Base-by-base conservation (phyloP, 2,113 vertebrate genomes). In the Colistium nudipinnis region DNA sequence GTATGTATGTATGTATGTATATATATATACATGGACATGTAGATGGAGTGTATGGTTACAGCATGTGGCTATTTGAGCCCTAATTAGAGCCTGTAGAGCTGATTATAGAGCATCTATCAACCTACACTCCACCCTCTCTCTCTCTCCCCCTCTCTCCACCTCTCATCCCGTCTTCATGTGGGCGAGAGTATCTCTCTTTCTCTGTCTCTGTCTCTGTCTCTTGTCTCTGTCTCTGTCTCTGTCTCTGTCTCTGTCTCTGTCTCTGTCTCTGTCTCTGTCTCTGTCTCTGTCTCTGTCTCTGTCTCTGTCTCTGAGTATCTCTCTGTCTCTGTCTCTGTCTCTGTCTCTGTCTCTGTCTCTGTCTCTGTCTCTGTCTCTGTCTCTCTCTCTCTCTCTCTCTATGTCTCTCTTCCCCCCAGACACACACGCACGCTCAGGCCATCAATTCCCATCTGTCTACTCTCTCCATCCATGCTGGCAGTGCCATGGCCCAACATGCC, bases 361-460 rank as follows among this genome's bases (percentile, higher is more conserved):
- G n/a, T 19, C 53, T 25, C 49, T 10, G 31, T 0, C 1, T 10
- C 51, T 38, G 22, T 24, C 38, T 38, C 44, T 28, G 3, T 16
- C 30, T 54, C 45, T 0, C 1, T 16, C 47, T 54, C 28, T 5
- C 19, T 38, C 9, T 10, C 28, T 14, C 31, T 22, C 54, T 59
- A 52, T 51, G 52, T 66, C 64, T 51, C 77, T 80, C 83, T 57
- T 79, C 70, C 61, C 59, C 39, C 57, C 24, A n/a, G n/a, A n/a
- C n/a, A n/a, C n/a, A n/a, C n/a, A n/a, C n/a, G n/a, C n/a, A n/a
- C n/a, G n/a, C n/a, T n/a, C n/a, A n/a, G n/a, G n/a, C n/a, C n/a
- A n/a, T n/a, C n/a, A n/a, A n/a, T n/a, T n/a, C n/a, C 87, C 81
- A 87, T 89, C 86, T 88, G 83, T 82, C 74, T 44, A 4, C 60